Conservation (phyloP, 2,113 vertebrate genomes). For the Marcusenius ussheri region DNA sequence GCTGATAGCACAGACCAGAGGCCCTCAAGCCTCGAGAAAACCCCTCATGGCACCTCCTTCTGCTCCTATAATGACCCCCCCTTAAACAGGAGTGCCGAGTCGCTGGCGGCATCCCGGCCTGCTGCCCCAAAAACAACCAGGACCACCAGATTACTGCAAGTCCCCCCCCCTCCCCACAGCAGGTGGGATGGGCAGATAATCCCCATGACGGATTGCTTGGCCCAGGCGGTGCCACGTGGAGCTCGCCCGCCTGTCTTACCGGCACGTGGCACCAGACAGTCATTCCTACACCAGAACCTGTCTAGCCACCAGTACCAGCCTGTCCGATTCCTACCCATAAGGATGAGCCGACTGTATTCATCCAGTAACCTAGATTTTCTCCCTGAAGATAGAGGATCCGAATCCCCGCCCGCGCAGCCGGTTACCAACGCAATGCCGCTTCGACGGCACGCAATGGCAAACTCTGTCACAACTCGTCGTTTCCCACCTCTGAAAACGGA, state of each 20-base stretch:
- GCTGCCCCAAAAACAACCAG: background rate
- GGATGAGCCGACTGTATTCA: background rate
- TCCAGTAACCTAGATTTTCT: background rate
- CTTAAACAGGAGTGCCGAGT: background rate
- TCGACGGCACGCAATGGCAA: background rate
- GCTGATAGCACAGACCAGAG: background rate
- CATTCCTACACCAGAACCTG: constrained; percentile 18
- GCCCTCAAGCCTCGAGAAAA: background rate
- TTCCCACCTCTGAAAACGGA: background rate
- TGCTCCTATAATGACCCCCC: background rate
- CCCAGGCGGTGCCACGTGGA: background rate
- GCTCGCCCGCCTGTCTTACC: background rate
- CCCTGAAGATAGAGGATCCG: background rate
- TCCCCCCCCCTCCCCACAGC: constrained; percentile 23
- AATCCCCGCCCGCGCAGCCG: background rate
- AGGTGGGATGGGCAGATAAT: constrained; percentile 48
- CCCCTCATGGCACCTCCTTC: background rate
- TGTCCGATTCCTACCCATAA: background rate
- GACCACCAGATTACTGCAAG: constrained; percentile 28
- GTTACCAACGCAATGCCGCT: background rate
- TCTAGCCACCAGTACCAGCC: background rate
- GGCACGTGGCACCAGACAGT: background rate
- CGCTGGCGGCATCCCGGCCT: constrained; percentile 14
- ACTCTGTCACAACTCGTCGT: background rate
- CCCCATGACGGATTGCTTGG: constrained; percentile 31